Evolutionary conservation across 2,113 vertebrate genomes (phyloP), one percentile per base, ranked within the genome.

Genomic region (Phylloscopus whistleri): DNA sequence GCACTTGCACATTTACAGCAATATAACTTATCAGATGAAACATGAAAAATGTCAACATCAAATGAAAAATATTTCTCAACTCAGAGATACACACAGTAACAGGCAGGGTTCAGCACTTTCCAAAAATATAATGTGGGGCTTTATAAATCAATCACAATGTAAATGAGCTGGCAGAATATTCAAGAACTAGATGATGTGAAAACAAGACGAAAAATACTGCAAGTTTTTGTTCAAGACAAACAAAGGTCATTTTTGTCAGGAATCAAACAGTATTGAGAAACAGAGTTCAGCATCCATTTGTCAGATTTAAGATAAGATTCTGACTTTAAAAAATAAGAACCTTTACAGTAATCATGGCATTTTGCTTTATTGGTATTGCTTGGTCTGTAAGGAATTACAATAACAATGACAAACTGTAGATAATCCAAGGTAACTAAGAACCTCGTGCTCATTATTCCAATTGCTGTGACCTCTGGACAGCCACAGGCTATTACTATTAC

Each of bases 21-120:
- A 85, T 49, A 82, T 21, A 78, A 78, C 84, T 75, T 74, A 89
- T 67, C 41, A 96, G 63, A 93, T 44, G 56, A 95, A 97, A 94
- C 24, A 89, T 26, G 67, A 79, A 94, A 68, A 94, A 88, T 56
- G 16, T 73, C n/a, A 80, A 68, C 35, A 52, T 37, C 1, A 9
- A 82, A 69, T 49, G 24, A 82, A 90, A 84, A 84, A 10, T 30
- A 84, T 37, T 69, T 89, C 72, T 86, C 60, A 94, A 59, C 49
- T 70, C 20, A 28, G 55, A 87, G 52, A 44, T 53, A 69, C 13
- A 85, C 3, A 13, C 12, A 90, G 24, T 18, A 85, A 79, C 14
- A 93, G 28, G 12, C 37, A 69, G 21, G 17, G 68, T 84, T 85
- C 53, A 73, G 23, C 22, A 68, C 41, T 77, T 90, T 77, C 84